phyloP scores from a whole-genome alignment of 2,113 vertebrate genomes.

The Pleuronectes platessa region DNA sequence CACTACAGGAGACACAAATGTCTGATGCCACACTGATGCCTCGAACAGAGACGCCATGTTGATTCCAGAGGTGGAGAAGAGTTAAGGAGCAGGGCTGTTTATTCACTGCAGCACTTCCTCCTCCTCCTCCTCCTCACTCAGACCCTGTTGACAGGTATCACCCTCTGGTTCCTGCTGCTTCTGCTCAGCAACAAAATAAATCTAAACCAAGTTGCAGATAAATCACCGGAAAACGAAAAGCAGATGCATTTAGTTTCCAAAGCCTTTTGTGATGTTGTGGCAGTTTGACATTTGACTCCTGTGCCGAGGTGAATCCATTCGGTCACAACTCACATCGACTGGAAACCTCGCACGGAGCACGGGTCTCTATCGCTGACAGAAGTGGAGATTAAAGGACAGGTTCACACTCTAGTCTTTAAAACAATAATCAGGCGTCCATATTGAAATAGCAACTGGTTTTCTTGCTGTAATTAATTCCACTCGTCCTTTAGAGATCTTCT shows the following conservation, averaged over 20 bases:
- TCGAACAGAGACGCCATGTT: not conserved
- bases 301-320: not conserved
- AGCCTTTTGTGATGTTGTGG: not conserved
- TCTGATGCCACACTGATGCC: not conserved
- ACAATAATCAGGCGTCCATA: not conserved
- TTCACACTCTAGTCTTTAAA: not conserved
- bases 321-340: conserved; percentile 15
- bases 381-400: not conserved
- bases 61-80: conserved; percentile 12
- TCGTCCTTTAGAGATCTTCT: not conserved
- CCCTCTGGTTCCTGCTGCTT: not conserved
- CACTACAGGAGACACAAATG: not conserved
- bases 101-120: conserved; percentile 13
- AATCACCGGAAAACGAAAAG: conserved; percentile 1
- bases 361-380: not conserved
- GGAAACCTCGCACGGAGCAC: not conserved
- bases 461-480: not conserved
- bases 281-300: not conserved
- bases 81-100: not conserved
- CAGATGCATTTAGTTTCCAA: conserved; percentile 21
- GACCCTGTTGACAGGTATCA: not conserved
- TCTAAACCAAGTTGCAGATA: conserved; percentile 3
- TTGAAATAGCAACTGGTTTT: not conserved
- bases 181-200: not conserved
- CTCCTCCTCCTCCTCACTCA: not conserved